Evolutionary conservation across 1,140 invertebrate species (phyloP), one percentile per base, ranked within the genome.

Genomic region (Sinella curviseta): DNA sequence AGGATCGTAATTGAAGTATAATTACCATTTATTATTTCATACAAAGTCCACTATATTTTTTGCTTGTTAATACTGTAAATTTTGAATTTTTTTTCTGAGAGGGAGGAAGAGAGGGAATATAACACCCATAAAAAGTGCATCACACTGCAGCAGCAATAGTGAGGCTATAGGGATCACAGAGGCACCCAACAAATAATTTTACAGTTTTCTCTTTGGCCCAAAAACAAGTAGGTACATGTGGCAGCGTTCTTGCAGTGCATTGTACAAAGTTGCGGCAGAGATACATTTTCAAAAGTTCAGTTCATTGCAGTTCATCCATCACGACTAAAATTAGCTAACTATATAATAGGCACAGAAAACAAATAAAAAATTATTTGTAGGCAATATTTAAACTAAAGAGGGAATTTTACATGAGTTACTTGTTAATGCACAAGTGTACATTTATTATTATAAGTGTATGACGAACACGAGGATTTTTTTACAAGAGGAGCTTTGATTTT

Each of bases 161-260:
- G n/a, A n/a, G n/a, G n/a, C n/a, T n/a, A n/a, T n/a, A n/a, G n/a
- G n/a, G n/a, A n/a, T n/a, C n/a, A n/a, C n/a, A n/a, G n/a, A n/a
- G n/a, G n/a, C n/a, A n/a, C n/a, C n/a, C n/a, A n/a, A n/a, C n/a
- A n/a, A n/a, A n/a, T n/a, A 20, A 48, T 48, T 70, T 70, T 70
- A 70, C 65, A 70, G 65, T 70, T 70, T 70, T 70, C 65, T 31
- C 31, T 70, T 70, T 70, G 65, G 65, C 65, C 65, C 31, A 24
- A 33, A 70, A 17, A 14, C 57, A 48, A 17, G 24, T 60, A n/a
- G 24, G 24, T 4, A 60, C 14, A 48, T n/a, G n/a, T n/a, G n/a
- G n/a, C n/a, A n/a, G n/a, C n/a, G n/a, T n/a, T n/a, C n/a, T n/a
- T n/a, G n/a, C n/a, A n/a, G n/a, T n/a, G n/a, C n/a, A n/a, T n/a